Evolutionary conservation across 30 jellyfish, hydroid and myxozoan species (phyloP).

Genomic region (Hydractinia symbiolongicarpus): DNA sequence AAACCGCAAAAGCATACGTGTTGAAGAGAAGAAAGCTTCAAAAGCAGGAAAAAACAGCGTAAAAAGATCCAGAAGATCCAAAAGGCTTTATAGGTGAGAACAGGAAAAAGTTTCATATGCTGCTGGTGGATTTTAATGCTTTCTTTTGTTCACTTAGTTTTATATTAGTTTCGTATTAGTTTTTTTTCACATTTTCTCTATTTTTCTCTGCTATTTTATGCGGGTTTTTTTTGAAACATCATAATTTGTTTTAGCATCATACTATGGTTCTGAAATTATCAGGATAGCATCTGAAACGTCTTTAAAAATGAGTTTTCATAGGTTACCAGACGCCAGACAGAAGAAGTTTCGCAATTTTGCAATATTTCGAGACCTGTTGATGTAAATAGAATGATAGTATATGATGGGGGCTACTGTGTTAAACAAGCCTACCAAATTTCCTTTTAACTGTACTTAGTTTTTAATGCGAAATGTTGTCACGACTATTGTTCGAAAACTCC

Average conservation of each 20-base stretch:
- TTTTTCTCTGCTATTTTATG: background rate
- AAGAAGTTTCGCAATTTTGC: no score
- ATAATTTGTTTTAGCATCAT: background rate
- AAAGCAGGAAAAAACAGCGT: conserved; percentile 4
- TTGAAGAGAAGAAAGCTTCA: background rate
- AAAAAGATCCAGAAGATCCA: background rate
- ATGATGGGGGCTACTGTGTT: background rate
- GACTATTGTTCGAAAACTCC: no score
- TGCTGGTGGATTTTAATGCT: background rate
- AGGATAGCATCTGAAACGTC: background rate
- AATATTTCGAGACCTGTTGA: background rate
- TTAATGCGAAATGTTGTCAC: no score
- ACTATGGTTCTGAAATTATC: background rate
- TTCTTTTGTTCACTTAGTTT: background rate
- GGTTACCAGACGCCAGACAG: background rate
- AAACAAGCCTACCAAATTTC: no score
- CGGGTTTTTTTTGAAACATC: background rate
- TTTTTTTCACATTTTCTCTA: background rate
- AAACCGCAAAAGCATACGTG: background rate
- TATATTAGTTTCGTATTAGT: background rate
- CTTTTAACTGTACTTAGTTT: no score
- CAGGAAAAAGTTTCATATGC: background rate
- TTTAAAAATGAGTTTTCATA: background rate
- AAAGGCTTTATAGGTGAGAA: background rate
- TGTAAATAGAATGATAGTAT: background rate